Conservation (phyloP, 2,113 vertebrate species). For the Phaetusa simplex region DNA sequence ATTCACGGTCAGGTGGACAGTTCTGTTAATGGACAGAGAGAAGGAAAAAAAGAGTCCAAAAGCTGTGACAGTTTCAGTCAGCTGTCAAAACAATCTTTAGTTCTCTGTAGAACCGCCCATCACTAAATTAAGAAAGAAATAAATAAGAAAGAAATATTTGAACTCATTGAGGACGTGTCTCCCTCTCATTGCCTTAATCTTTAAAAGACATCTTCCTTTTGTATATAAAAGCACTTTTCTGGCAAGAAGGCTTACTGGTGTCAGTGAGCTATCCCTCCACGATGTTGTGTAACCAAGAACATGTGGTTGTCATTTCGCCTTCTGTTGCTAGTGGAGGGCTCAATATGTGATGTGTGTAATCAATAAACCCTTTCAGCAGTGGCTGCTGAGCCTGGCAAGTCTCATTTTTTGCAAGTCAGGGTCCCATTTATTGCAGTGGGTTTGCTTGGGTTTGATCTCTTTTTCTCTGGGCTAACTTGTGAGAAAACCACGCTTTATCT, state of each 20-base stretch:
- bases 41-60: neutral
- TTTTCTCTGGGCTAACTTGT: neutral
- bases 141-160: neutral
- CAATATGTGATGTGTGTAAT: neutral
- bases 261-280: neutral
- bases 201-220: neutral
- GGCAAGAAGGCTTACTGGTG: neutral
- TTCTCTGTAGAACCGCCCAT: neutral
- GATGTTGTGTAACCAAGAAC: neutral
- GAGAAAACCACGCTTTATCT: neutral
- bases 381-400: neutral
- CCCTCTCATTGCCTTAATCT: neutral
- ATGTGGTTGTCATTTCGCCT: neutral
- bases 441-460: neutral
- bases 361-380: neutral
- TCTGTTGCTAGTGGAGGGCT: neutral
- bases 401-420: neutral
- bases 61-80: neutral
- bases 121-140: neutral
- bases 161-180: neutral
- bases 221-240: neutral
- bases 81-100: neutral
- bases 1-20: neutral
- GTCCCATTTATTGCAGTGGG: neutral
- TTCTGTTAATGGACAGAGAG: neutral